Evolutionary conservation across 2,113 vertebrate species (phyloP), one percentile per base, ranked within the genome.

Genomic region (Salvelinus namaycush): DNA sequence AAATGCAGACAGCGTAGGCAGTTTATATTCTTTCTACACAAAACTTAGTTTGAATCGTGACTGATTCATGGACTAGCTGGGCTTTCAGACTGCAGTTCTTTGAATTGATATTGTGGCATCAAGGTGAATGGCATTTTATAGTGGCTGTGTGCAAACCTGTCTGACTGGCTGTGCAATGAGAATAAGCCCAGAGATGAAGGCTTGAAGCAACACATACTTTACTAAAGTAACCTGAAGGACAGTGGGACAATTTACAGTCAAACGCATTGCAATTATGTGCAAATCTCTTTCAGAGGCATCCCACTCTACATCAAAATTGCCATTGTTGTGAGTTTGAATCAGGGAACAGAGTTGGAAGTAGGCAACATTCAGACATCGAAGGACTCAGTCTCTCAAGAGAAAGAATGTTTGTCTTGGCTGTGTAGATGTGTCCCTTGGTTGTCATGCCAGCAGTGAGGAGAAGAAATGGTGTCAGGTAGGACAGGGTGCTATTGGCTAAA

Each of bases 51-150:
- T 51, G 26, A 76, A 31, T 60, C 74, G 24, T 64, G 77, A 77
- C 68, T 76, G 77, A 71, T 66, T 77, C 4, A 39, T n/a, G 68
- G 80, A 82, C 72, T 71, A 80, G 68, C 48, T 4, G 26, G 51
- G 77, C 44, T 29, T 3, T 44, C 74, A 62, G 24, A 57, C 72
- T 57, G 72, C 77, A 51, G 3, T 16, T 39, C 39, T 9, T 39
- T 51, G 14, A 16, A 51, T 51, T 14, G 2, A 51, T 16, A 51
- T 13, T 14, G 11, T 51, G 39, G 74, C 77, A 77, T 80, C 79
- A 73, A 82, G 83, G 79, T 83, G 78, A 80, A 83, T 66, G 48
- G 54, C 70, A 77, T 75, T 79, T 70, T 69, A 78, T 70, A 78
- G 59, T 51, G 0, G 7, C 11, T 24, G 73, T 70, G 26, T 87